A percentile compares a stretch with the other conserved stretches of the same genome.
Conservation (phyloP, 2,888 invertebrate species). For the Morpho achilles region DNA sequence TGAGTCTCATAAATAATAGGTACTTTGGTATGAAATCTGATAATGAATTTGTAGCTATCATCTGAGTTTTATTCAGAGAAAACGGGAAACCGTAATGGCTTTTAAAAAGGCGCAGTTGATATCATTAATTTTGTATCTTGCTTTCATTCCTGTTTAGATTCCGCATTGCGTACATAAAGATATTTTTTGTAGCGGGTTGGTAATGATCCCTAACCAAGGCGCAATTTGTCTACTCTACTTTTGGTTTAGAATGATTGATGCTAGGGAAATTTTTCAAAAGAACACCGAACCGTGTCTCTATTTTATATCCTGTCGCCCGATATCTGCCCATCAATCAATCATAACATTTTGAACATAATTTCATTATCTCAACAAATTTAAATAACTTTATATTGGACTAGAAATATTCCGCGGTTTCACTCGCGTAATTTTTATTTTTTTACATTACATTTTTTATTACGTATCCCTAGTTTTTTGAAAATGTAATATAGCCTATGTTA, state of each 20-base stretch:
- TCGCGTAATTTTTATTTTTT: no score
- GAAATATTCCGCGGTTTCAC: no score
- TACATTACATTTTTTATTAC: no score
- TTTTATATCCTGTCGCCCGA: slow-evolving; percentile 20
- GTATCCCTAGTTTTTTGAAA: no score
- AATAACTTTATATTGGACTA: no score
- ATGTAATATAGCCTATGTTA: no score
- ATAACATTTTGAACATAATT: slow-evolving; percentile 16
- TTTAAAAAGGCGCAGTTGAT: not conserved
- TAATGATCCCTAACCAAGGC: slow-evolving; percentile 19
- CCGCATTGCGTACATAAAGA: not conserved
- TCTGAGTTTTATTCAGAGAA: not conserved
- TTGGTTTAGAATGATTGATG: slow-evolving; percentile 42
- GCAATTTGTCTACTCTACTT: slow-evolving; percentile 37
- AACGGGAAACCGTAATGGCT: not conserved
- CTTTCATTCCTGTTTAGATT: slow-evolving; percentile 2
- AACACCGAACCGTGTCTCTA: slow-evolving; percentile 4
- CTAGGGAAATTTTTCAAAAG: slow-evolving; percentile 24
- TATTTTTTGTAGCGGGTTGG: slow-evolving; percentile 1
- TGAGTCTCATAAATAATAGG: no score
- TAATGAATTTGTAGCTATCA: not conserved
- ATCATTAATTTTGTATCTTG: slow-evolving; percentile 2
- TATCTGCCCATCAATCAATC: slow-evolving; percentile 44
- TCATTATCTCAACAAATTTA: not conserved
- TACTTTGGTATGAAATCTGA: not conserved